Conservation (phyloP, 2,797 vertebrate genomes). For the Neosalanx taihuensis region DNA sequence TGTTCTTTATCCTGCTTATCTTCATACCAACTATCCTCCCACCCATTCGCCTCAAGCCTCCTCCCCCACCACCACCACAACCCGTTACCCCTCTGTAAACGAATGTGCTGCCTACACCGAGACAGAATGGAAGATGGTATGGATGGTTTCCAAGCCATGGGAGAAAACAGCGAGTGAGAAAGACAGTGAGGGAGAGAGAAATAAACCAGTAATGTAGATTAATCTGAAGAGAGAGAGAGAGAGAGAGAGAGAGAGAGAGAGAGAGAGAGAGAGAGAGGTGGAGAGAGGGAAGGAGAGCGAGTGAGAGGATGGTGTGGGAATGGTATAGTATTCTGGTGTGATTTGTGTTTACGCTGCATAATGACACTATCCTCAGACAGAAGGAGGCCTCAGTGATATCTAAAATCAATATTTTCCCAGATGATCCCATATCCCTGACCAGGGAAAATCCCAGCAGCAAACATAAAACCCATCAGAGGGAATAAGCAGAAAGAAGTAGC, state of each 20-base stretch:
- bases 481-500: slow-evolving; percentile 46
- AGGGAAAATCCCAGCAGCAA: slow-evolving; percentile 29
- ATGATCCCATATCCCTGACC: slow-evolving; percentile 42
- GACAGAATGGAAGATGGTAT: too few relatives aligned
- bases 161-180: neutral
- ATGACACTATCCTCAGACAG: slow-evolving; percentile 20
- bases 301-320: neutral
- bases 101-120: too few relatives aligned
- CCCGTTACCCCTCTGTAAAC: too few relatives aligned
- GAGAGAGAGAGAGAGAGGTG: neutral
- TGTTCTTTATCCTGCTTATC: too few relatives aligned
- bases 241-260: neutral
- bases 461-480: slow-evolving; percentile 39
- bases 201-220: neutral
- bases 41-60: too few relatives aligned
- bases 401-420: slow-evolving; percentile 42
- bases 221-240: neutral
- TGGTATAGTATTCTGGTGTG: slow-evolving; percentile 6
- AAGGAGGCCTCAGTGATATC: slow-evolving; percentile 14
- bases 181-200: neutral
- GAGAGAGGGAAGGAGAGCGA: neutral
- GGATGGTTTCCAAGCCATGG: too few relatives aligned
- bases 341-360: slow-evolving; percentile 26
- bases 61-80: too few relatives aligned
- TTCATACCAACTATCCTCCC: too few relatives aligned